phyloP scores from a whole-genome alignment of 2,113 vertebrate genomes.

The Sturnira hondurensis region DNA sequence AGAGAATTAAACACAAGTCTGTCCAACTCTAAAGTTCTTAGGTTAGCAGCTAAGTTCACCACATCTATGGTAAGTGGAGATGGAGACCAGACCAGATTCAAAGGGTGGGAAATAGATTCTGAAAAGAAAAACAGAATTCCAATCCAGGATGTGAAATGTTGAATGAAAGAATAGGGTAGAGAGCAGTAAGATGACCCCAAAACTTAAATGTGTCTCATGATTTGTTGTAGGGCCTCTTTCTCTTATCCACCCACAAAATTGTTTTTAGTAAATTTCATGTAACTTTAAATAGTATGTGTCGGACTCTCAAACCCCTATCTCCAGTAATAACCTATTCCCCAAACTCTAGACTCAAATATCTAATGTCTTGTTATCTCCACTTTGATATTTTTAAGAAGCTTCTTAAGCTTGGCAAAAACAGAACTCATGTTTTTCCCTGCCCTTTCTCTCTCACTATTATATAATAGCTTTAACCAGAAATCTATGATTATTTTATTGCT shows the following conservation, averaged over 20 bases:
- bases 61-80: neutral
- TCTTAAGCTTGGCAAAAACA: neutral
- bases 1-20: conserved; percentile 7
- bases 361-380: neutral
- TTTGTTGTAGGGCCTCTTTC: neutral
- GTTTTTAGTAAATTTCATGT: neutral
- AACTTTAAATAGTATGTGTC: neutral
- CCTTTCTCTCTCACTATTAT: neutral
- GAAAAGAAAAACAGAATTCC: neutral
- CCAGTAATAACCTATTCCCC: neutral
- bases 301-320: neutral
- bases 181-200: neutral
- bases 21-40: neutral
- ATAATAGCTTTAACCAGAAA: neutral
- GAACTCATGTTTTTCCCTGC: neutral
- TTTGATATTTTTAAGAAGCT: conserved; percentile 15
- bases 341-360: neutral
- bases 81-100: neutral
- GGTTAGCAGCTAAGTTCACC: neutral
- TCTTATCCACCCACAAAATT: neutral
- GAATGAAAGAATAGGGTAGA: neutral
- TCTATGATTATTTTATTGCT: neutral
- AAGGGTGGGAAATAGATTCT: neutral
- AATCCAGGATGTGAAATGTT: neutral
- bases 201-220: neutral